phyloP scores from a whole-genome alignment of 1,140 invertebrate species.

The Anastrepha obliqua region DNA sequence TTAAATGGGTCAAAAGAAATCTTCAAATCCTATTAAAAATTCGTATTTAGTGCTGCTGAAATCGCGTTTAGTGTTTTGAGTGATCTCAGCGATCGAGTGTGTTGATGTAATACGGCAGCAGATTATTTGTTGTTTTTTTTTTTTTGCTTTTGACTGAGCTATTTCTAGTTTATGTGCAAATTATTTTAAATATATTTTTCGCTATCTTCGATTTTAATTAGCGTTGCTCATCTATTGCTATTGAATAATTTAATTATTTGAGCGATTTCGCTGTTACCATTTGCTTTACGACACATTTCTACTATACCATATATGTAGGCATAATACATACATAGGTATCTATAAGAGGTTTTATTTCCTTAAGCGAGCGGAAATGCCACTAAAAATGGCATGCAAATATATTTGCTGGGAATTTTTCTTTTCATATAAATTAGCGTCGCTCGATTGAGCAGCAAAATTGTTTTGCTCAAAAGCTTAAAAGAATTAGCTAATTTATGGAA shows the following conservation, averaged over 20 bases:
- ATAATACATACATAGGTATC: too few species aligned
- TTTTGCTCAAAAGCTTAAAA: not conserved
- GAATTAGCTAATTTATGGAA: not conserved
- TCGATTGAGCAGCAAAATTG: slow-evolving; percentile 12
- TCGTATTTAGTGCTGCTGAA: not conserved
- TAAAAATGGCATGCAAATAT: not conserved
- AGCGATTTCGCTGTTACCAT: too few species aligned
- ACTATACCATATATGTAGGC: too few species aligned
- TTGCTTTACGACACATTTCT: too few species aligned
- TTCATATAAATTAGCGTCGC: slow-evolving; percentile 1
- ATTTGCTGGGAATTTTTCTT: not conserved
- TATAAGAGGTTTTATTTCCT: not conserved
- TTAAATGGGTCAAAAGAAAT: not conserved
- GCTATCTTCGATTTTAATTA: not conserved
- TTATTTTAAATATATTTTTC: not conserved
- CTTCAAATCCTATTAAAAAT: not conserved
- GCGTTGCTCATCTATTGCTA: not conserved
- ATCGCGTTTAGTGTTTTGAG: not conserved
- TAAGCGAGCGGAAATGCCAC: slow-evolving; percentile 1
- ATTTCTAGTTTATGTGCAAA: not conserved
- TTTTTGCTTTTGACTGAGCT: not conserved
- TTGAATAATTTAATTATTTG: too few species aligned
- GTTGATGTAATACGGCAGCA: not conserved
- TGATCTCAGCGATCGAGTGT: not conserved
- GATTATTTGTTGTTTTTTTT: not conserved